Evolutionary conservation across 2,888 invertebrate species (phyloP).

Genomic region (Hirudinaria manillensis): DNA sequence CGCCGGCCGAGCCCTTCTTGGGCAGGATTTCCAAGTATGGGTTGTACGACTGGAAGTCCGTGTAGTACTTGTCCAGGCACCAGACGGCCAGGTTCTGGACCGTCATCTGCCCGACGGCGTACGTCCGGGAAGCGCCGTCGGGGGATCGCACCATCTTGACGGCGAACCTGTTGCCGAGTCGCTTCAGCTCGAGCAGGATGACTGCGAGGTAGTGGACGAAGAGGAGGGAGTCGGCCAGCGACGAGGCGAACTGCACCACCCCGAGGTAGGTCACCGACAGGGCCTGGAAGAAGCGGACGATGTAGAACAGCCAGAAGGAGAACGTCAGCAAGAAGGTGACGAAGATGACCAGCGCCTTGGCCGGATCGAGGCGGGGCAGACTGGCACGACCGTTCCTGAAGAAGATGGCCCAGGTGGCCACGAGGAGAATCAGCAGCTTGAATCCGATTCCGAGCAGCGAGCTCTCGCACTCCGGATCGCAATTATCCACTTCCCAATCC

Average conservation of each 20-base stretch:
- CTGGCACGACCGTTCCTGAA: constrained; percentile 75
- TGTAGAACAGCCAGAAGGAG: constrained; percentile 96
- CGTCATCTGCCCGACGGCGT: constrained; percentile 59
- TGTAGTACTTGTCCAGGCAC: constrained; percentile 85
- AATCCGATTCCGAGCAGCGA: constrained; percentile 82
- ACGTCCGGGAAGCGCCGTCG: constrained; percentile 82
- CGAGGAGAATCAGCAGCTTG: constrained; percentile 77
- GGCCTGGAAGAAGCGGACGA: constrained; percentile 67
- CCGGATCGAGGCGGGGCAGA: constrained; percentile 83
- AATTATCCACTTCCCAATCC: constrained; percentile 44
- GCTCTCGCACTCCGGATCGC: constrained; percentile 64
- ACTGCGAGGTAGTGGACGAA: constrained; percentile 92
- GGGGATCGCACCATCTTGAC: constrained; percentile 78
- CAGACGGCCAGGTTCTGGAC: constrained; percentile 65
- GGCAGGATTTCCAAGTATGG: constrained; percentile 62
- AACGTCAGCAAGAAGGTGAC: constrained; percentile 84
- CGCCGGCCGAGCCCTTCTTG: constrained; percentile 13
- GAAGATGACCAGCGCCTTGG: constrained; percentile 79
- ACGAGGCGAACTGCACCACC: constrained; percentile 83
- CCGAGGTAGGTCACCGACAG: constrained; percentile 40
- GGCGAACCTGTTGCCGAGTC: constrained; percentile 72
- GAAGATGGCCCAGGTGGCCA: constrained; percentile 89
- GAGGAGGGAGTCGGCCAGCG: constrained; percentile 83
- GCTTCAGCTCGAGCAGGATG: constrained; percentile 83
- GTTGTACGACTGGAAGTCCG: constrained; percentile 92